These are phyloP conservation scores for Emys orbicularis DNA, from an alignment of 2,797 vertebrate species.

Conservation along the genomic window DNA sequence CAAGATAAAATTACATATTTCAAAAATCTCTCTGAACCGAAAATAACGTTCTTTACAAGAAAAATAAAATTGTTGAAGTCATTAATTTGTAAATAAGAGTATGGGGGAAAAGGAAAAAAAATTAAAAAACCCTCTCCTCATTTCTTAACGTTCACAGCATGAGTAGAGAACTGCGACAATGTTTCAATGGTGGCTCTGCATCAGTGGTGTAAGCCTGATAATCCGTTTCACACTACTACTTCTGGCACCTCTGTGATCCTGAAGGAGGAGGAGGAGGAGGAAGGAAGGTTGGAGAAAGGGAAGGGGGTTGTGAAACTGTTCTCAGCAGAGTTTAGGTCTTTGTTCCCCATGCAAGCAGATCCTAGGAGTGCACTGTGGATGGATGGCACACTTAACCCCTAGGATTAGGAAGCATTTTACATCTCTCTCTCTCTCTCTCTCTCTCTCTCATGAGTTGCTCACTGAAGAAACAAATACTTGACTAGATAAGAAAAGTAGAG, in stretches of 20 bases:
- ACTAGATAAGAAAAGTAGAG: neutral
- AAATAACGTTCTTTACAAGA: neutral
- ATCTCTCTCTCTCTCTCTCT: neutral
- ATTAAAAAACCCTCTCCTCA: fast-evolving
- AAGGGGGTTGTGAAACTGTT: neutral
- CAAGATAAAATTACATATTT: neutral
- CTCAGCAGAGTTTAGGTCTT: neutral
- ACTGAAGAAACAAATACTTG: neutral
- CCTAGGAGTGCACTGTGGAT: neutral
- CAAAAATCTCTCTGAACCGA: neutral
- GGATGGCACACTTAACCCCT: neutral
- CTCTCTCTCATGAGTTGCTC: neutral
- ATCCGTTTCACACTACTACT: neutral
- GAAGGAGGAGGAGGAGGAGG: neutral
- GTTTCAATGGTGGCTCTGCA: neutral
- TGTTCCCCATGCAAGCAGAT: neutral
- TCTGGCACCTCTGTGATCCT: neutral
- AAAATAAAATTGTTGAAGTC: neutral
- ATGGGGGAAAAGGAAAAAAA: neutral
- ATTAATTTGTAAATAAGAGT: neutral
- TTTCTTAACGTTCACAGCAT: neutral
- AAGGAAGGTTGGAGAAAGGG: neutral
- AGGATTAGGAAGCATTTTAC: neutral
- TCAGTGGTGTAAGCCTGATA: neutral
- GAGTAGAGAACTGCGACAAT: no score